These are phyloP conservation scores for Microtus richardsoni DNA, from an alignment of 2,113 vertebrate species.

Conservation along the genomic window DNA sequence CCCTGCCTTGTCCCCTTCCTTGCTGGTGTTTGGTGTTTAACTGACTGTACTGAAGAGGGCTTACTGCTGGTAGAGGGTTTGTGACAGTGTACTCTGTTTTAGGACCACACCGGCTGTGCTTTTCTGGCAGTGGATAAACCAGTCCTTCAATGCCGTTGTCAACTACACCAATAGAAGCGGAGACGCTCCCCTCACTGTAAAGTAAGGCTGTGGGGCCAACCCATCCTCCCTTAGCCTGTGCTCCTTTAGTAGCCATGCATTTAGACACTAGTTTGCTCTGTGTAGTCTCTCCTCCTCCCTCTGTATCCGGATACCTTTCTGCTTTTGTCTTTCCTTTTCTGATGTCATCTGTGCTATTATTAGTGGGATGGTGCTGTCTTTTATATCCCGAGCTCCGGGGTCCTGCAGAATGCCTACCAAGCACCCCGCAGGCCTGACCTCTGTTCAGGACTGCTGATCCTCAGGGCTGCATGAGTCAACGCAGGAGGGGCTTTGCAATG, in stretches of 20 bases:
- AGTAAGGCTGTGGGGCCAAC: slow-evolving; percentile 83
- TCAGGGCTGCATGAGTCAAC: background rate
- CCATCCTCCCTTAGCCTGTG: accelerated
- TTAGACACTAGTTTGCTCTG: no score
- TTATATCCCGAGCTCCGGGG: accelerated
- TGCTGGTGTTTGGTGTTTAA: accelerated
- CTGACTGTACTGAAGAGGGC: accelerated
- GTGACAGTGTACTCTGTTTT: background rate
- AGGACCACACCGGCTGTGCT: slow-evolving; percentile 97
- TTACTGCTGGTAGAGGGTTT: accelerated
- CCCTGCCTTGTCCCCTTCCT: background rate
- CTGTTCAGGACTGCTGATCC: accelerated
- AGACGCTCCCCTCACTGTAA: slow-evolving; percentile 94
- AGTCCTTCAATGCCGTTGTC: slow-evolving; percentile 98
- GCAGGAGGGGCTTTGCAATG: background rate
- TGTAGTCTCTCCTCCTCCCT: background rate
- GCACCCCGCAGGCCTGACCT: background rate
- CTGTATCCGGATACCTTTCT: background rate
- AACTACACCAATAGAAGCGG: slow-evolving; percentile 99
- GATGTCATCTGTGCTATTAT: accelerated
- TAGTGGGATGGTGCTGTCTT: accelerated
- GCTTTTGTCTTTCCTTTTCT: background rate
- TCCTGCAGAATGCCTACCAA: background rate
- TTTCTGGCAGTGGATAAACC: slow-evolving; percentile 99
- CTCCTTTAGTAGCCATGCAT: accelerated